Base-by-base conservation (phyloP, 2,113 vertebrate species). In the Tamias sibiricus region DNA sequence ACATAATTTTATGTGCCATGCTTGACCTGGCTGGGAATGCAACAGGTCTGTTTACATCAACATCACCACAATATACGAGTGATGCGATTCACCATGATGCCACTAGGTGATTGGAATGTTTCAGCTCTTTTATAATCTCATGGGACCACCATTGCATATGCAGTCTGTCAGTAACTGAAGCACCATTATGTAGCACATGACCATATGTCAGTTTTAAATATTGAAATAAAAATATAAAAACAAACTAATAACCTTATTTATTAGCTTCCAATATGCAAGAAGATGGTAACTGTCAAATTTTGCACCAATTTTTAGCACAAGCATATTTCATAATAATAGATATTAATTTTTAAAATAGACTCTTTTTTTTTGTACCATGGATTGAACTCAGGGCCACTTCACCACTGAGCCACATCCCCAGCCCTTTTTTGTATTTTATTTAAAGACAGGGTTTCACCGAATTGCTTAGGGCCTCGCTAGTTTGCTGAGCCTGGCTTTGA, bases 191-290 rank as follows among this genome's bases (percentile, higher is more conserved):
- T 32, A 85, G 37, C 32, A 59, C 20, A 22, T 87, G 20, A 57
- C 30, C 16, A 4, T 28, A 59, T 24, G 16, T 88, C 3, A 20
- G 64, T 92, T 79, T 75, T 83, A 79, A 80, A n/a, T 11, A 79
- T 42, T 57, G 20, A 91, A 62, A 79, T 81, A n/a, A 93, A 77
- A 94, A 86, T 44, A 57, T 82, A 49, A 83, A 83, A 76, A 40
- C 26, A 69, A 84, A 64, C 13, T 28, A 81, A 37, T 37, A 81
- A 40, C 3, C 16, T 96, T 94, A 90, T 8, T 30, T 42, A 3
- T 80, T 93, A 84, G 11, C 4, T 14, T 12, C 19, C 11, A 14
- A 35, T 49, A 86, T 1, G 14, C 83, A 68, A 42, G 59, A 87
- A 62, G 28, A 20, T 85, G 68, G 52, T n/a, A 91, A 4, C 30